Percentiles rank a stretch among this genome's conserved stretches.
Conservation (phyloP, 2,797 vertebrate genomes). For the Anas bahamensis region DNA sequence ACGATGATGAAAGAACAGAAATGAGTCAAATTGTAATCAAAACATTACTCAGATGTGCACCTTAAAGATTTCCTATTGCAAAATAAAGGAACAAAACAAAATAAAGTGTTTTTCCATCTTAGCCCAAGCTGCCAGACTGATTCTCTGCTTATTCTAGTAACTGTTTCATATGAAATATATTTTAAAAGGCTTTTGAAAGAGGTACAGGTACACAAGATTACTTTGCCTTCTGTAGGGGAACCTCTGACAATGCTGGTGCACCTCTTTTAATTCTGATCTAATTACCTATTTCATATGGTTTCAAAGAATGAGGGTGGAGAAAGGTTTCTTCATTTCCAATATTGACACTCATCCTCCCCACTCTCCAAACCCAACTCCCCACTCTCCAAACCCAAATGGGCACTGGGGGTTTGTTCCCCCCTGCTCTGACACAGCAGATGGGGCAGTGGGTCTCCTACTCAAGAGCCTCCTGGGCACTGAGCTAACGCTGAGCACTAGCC, state of each 20-base stretch:
- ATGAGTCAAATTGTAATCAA: not conserved
- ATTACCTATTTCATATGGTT: not conserved
- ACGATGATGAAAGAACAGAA: not conserved
- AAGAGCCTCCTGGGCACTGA: not conserved
- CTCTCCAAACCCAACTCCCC: not conserved
- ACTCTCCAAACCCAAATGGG: not conserved
- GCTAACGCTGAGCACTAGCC: not conserved
- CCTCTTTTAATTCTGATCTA: not conserved
- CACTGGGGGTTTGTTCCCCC: not conserved
- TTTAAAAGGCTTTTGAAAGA: not conserved
- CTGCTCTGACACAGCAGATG: not conserved
- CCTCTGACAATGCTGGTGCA: not conserved
- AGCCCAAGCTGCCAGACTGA: not conserved
- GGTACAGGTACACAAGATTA: not conserved
- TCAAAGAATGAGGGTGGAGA: not conserved
- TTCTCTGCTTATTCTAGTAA: not conserved
- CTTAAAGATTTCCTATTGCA: not conserved
- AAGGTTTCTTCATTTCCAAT: not conserved
- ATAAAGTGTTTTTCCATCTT: not conserved
- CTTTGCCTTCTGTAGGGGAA: not conserved
- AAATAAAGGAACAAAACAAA: not conserved
- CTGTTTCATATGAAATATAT: not conserved
- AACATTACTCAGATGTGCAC: not conserved
- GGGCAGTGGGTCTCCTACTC: not conserved
- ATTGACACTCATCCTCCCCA: not conserved